Evolutionary conservation across 2,888 invertebrate genomes (phyloP), one percentile per base, ranked within the genome.

Genomic region (Cryptocephalus moraei): DNA sequence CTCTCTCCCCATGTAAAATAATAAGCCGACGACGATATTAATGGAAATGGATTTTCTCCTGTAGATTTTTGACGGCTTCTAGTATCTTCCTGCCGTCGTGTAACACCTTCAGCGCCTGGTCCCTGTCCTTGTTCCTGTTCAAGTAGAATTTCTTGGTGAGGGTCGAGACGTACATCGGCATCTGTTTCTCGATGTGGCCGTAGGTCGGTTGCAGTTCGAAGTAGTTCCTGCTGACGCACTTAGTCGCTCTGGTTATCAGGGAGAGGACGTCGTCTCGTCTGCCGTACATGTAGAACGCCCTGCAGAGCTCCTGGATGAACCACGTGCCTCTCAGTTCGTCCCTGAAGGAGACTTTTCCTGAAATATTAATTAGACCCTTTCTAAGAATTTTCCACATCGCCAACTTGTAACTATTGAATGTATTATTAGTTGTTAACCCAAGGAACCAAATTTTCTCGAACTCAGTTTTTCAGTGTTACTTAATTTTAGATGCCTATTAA

Each of bases 251-350:
- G 1, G 62, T 62, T 8, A 69, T 44, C 32, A 70, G 48, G 14
- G 60, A 62, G n/a, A 65, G 46, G 8, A 69, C 60, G 45, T 70
- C 68, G 39, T 67, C 66, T 39, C 64, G 51, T 49, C 62, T 55
- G 1, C 67, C 68, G 47, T 64, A 66, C 1, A 57, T 47, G 2
- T 54, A 45, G 44, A 69, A 58, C 49, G 64, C 66, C 48, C 56
- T 62, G 52, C 68, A 68, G 12, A 69, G 43, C 49, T 69, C 69
- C 45, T 68, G 67, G 41, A 69, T 66, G 45, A 68, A 66, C 69
- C 69, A 69, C 1, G 65, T 59, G 1, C 70, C 69, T 1, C 56
- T 56, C 2, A 49, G 8, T 8, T 50, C 36, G 39, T 61, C 44
- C 45, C 66, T 51, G 48, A 55, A 62, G 2, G 62, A 60, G 8